Evolutionary conservation across 2,113 vertebrate species (phyloP).

Genomic region (Coryphaenoides rupestris): DNA sequence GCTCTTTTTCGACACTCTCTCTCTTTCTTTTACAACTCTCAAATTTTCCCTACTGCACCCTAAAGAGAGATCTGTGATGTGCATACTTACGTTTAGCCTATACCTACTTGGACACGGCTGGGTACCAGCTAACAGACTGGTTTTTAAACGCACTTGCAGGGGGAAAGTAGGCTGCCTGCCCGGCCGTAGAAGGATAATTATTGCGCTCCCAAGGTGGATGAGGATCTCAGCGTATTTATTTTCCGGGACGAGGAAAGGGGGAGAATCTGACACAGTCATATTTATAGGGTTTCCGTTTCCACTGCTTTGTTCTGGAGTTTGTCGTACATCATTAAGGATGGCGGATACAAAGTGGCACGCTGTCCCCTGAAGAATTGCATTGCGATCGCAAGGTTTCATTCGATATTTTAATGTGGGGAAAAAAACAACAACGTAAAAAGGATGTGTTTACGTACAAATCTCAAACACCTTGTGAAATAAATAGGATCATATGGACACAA

Average conservation of each 20-base stretch:
- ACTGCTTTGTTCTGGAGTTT: too few species aligned
- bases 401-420: too few species aligned
- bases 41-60: neutral
- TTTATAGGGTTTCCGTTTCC: slow-evolving; percentile 53
- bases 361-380: too few species aligned
- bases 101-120: neutral
- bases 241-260: slow-evolving; percentile 49
- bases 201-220: slow-evolving; percentile 28
- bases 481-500: too few species aligned
- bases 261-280: slow-evolving; percentile 54
- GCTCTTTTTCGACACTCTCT: too few species aligned
- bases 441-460: too few species aligned
- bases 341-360: too few species aligned
- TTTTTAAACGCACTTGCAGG: slow-evolving; percentile 9
- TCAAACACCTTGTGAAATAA: too few species aligned
- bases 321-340: too few species aligned
- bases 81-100: slow-evolving; percentile 10
- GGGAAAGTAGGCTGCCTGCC: slow-evolving; percentile 23
- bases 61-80: too few species aligned
- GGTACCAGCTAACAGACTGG: neutral
- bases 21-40: neutral
- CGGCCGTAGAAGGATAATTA: slow-evolving; percentile 29
- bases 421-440: too few species aligned
- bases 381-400: too few species aligned
- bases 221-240: slow-evolving; percentile 38